Conservation (phyloP, 2,888 invertebrate genomes). For the Leptopilina syphax region DNA sequence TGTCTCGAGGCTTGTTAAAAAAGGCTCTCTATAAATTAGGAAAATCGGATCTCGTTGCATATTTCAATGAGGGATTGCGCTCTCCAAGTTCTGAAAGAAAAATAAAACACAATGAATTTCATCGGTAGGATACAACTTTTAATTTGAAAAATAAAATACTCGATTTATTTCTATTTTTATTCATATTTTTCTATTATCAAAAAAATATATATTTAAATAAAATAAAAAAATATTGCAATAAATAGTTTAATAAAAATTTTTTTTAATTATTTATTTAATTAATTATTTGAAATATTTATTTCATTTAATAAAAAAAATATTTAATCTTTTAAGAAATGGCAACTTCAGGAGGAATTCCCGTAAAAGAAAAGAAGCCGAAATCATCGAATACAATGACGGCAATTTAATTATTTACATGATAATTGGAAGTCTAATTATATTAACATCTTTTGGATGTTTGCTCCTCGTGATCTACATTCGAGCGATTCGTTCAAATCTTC, state of each 20-base stretch:
- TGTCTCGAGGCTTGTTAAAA: neutral
- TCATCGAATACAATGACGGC: neutral
- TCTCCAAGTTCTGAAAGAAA: neutral
- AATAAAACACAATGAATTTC: neutral
- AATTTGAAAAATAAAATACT: neutral
- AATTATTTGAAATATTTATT: too few relatives aligned
- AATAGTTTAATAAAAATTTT: too few relatives aligned
- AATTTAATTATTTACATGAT: neutral
- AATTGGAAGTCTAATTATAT: conserved; percentile 1
- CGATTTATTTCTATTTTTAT: too few relatives aligned
- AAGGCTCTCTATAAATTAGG: conserved; percentile 20
- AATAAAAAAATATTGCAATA: too few relatives aligned
- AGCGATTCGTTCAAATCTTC: neutral
- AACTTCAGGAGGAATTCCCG: neutral
- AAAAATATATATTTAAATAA: neutral
- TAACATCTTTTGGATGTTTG: conserved; percentile 7
- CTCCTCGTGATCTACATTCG: neutral
- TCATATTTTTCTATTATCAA: too few relatives aligned
- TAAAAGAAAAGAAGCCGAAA: neutral
- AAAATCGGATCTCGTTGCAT: conserved; percentile 8
- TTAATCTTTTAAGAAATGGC: neutral
- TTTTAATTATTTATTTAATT: too few relatives aligned
- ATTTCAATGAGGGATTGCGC: neutral
- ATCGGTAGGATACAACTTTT: neutral
- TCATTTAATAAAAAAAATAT: too few relatives aligned